These are phyloP conservation scores for Anolis sagrei DNA, from an alignment of 2,113 vertebrate genomes.

Conservation along the genomic window DNA sequence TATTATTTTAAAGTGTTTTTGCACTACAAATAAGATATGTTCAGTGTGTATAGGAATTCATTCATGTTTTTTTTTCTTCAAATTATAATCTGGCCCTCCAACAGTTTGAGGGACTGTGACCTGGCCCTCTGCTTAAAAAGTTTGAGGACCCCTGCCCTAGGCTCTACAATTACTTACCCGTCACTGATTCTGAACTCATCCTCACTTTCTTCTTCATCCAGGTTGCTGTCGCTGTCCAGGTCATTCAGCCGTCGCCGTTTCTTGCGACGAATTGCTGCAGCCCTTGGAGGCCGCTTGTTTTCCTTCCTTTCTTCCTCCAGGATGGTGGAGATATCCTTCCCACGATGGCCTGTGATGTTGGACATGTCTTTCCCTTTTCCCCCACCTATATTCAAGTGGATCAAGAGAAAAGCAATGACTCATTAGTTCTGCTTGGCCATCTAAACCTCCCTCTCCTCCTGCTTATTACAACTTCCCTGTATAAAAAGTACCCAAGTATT, in stretches of 20 bases:
- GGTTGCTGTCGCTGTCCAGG: constrained; percentile 94
- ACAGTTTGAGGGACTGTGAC: too few relatives aligned
- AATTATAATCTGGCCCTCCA: too few relatives aligned
- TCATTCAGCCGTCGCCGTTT: constrained; percentile 94
- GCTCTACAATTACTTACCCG: constrained; percentile 76
- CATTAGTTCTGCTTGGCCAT: too few relatives aligned
- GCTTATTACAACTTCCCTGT: neutral
- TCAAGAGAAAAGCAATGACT: neutral
- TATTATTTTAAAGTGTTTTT: too few relatives aligned
- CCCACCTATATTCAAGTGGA: constrained; percentile 66
- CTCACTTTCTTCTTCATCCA: constrained; percentile 94
- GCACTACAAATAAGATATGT: too few relatives aligned
- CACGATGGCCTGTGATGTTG: constrained; percentile 88
- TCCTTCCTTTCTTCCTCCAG: constrained; percentile 88
- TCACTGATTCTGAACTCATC: constrained; percentile 96
- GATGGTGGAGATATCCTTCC: constrained; percentile 96
- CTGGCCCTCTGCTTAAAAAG: too few relatives aligned
- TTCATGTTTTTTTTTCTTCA: too few relatives aligned
- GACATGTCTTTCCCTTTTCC: constrained; percentile 85
- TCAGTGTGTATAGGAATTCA: too few relatives aligned
- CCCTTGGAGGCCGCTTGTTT: constrained; percentile 83
- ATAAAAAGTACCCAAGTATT: neutral
- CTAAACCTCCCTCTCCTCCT: neutral
- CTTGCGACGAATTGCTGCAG: constrained; percentile 78
- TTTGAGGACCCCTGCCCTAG: too few relatives aligned